A percentile compares a stretch with the other conserved stretches of the same genome.
These are phyloP conservation scores for Platycercus adscitus DNA, from an alignment of 2,113 vertebrate genomes.

Conservation along the genomic window DNA sequence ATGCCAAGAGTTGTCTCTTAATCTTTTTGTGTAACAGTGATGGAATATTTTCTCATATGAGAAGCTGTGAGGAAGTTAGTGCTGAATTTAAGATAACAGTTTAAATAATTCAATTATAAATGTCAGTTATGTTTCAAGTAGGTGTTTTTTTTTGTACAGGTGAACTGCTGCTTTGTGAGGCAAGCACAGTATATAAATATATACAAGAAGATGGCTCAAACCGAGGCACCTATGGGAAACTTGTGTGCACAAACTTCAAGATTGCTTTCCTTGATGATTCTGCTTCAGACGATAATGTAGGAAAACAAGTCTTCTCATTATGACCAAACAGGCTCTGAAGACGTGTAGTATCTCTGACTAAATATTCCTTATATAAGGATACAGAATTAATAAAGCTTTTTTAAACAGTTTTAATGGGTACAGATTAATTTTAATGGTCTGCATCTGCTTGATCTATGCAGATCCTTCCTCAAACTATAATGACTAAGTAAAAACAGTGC, in stretches of 20 bases:
- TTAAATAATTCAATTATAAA: neutral
- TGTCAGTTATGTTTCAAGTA: neutral
- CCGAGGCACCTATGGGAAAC: slow-evolving; percentile 82
- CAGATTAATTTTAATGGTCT: neutral
- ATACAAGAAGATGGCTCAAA: slow-evolving; percentile 83
- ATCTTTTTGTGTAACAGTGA: neutral
- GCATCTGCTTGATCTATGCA: neutral
- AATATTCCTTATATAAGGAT: neutral
- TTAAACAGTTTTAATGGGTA: neutral
- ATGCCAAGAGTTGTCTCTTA: neutral
- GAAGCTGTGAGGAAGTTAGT: neutral
- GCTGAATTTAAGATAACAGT: neutral
- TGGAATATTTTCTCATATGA: neutral
- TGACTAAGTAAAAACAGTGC: neutral
- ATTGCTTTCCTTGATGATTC: slow-evolving; percentile 84
- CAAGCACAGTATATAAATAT: slow-evolving; percentile 81
- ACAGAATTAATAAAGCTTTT: neutral
- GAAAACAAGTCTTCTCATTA: slow-evolving; percentile 23
- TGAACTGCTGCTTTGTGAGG: slow-evolving; percentile 87
- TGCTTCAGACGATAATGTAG: slow-evolving; percentile 76
- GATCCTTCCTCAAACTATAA: neutral
- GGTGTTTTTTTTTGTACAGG: slow-evolving; percentile 68
- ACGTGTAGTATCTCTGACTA: neutral
- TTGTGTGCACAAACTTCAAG: slow-evolving; percentile 89
- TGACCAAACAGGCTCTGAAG: neutral